Percentiles rank a stretch among this genome's conserved stretches.
Evolutionary conservation across 2,113 vertebrate genomes (phyloP).

Genomic region (Tychaedon coryphoeus): DNA sequence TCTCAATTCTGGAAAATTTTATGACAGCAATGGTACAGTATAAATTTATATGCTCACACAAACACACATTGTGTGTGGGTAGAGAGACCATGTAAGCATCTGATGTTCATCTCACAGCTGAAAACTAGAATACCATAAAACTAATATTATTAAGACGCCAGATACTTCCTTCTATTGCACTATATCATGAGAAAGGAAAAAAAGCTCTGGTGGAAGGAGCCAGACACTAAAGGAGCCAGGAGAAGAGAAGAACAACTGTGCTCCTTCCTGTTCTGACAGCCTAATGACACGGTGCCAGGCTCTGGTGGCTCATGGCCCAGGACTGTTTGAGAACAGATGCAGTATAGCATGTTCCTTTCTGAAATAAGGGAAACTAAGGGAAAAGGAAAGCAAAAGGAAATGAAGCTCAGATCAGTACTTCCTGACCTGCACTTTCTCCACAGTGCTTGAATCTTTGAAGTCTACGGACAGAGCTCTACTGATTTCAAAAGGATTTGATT

Average conservation of each 20-base stretch:
- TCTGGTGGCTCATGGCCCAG: neutral
- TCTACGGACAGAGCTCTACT: neutral
- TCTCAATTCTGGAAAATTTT: neutral
- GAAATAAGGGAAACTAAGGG: neutral
- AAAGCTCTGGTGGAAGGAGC: neutral
- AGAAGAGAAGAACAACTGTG: neutral
- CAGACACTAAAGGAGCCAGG: neutral
- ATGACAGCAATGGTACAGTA: neutral
- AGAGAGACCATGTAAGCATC: neutral
- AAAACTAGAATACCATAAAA: neutral
- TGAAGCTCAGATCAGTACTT: neutral
- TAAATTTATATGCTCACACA: neutral
- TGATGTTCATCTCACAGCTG: conserved; percentile 14
- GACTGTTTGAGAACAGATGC: neutral
- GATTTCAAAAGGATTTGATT: neutral
- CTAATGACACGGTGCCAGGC: neutral
- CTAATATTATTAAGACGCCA: neutral
- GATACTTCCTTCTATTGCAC: neutral
- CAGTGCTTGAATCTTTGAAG: neutral
- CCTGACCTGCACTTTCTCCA: neutral
- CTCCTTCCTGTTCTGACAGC: neutral
- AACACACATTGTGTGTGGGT: neutral
- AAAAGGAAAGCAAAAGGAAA: conserved; percentile 3
- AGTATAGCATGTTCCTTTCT: neutral
- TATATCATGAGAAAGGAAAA: neutral